Evolutionary conservation across 2,888 invertebrate genomes (phyloP).

Genomic region (Sepiola atlantica): DNA sequence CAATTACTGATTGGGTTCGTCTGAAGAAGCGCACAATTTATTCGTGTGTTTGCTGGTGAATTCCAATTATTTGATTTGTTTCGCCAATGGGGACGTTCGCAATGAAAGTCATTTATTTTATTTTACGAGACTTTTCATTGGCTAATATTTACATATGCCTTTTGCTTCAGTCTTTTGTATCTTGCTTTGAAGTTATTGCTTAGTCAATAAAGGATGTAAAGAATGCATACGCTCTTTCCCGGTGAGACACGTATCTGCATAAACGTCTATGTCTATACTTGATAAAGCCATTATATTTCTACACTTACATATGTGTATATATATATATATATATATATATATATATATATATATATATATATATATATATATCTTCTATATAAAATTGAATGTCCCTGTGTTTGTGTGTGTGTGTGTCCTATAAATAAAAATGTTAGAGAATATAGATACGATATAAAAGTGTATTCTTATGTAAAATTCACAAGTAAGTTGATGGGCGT

Average conservation of each 20-base stretch:
- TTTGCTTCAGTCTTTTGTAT: neutral
- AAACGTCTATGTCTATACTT: neutral
- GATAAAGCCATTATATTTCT: too few relatives aligned
- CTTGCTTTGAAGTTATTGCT: neutral
- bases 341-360: too few relatives aligned
- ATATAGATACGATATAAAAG: too few relatives aligned
- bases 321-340: too few relatives aligned
- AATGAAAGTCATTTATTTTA: constrained; percentile 21
- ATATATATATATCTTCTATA: too few relatives aligned
- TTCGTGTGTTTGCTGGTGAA: neutral
- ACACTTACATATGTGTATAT: too few relatives aligned
- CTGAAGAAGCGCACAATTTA: neutral
- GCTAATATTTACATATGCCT: neutral
- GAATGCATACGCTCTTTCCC: neutral
- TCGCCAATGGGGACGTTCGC: constrained; percentile 32
- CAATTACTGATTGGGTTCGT: neutral
- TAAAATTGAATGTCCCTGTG: too few relatives aligned
- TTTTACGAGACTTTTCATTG: neutral
- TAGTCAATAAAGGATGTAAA: neutral
- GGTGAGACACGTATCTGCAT: neutral
- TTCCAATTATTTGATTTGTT: neutral
- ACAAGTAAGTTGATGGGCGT: too few relatives aligned
- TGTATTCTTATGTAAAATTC: too few relatives aligned
- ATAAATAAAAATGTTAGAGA: too few relatives aligned
- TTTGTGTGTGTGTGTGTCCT: too few relatives aligned